Evolutionary conservation across 2,113 vertebrate genomes (phyloP), one percentile per base, ranked within the genome.

Genomic region (Cynoglossus semilaevis): DNA sequence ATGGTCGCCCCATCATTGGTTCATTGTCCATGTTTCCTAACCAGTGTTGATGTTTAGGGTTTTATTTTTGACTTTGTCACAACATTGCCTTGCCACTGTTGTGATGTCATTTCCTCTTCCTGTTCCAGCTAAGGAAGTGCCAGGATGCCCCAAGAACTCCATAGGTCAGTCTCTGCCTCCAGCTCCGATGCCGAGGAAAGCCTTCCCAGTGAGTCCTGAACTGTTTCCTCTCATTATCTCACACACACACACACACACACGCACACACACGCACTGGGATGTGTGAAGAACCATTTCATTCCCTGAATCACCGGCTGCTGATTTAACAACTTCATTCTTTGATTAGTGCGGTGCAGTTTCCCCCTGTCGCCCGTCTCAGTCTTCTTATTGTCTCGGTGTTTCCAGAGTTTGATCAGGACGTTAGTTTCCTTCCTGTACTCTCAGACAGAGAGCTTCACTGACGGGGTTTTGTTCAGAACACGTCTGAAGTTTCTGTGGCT

Each of bases 161-260:
- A 77, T 82, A 14, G 63, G 90, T 73, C 93, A 90, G 65, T 70
- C 91, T 58, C 90, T 94, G 63, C 91, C 94, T 55, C 92, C 94
- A 45, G 95, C 93, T n/a, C 94, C 94, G 67, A 91, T 94, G 91
- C 92, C 93, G 62, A 90, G 95, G 81, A 98, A 95, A 83, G 92
- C 92, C 6, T 94, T 92, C 79, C 85, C 90, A 6, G 97, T 96
- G 85, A 92, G 94, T 90, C 14, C 48, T 4, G 19, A 2, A 38
- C 6, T 29, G 57, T 42, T 43, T 60, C 18, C 34, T 18, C 16
- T 56, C 10, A n/a, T 46, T 35, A 19, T 67, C 22, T 16, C 44
- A 13, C 41, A 16, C 11, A 18, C 15, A 12, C 22, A 29, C 22
- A 29, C 17, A 29, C 43, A 14, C 36, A 15, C 10, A 17, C 22